Evolutionary conservation across 1,140 invertebrate species (phyloP).

Genomic region (Portunus trituberculatus): DNA sequence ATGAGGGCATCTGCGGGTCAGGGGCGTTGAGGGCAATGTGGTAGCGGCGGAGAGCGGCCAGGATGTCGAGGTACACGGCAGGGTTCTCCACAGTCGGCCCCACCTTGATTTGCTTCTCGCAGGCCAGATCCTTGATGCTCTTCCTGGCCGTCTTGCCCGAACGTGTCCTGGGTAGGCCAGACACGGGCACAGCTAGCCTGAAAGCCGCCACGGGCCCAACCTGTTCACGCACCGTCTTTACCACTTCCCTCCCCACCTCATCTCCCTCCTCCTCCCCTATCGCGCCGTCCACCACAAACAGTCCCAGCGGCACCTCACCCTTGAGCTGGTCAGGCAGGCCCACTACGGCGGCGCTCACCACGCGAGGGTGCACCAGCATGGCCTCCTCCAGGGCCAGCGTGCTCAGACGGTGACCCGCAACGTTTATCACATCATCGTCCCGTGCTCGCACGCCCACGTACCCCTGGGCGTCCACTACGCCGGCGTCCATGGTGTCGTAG

Average conservation of each 20-base stretch:
- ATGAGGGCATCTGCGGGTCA: slow-evolving; percentile 63
- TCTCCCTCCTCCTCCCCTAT: slow-evolving; percentile 85
- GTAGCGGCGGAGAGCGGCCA: slow-evolving; percentile 86
- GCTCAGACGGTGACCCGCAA: slow-evolving; percentile 94
- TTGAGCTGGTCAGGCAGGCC: slow-evolving; percentile 94
- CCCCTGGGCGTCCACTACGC: slow-evolving; percentile 90
- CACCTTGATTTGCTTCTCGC: slow-evolving; percentile 88
- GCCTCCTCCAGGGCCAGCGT: slow-evolving; percentile 94
- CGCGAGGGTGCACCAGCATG: slow-evolving; percentile 89
- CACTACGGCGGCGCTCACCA: slow-evolving; percentile 92
- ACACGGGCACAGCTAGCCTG: slow-evolving; percentile 87
- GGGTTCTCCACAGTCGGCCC: slow-evolving; percentile 94
- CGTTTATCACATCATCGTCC: slow-evolving; percentile 98
- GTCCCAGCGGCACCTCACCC: slow-evolving; percentile 92
- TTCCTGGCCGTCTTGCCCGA: slow-evolving; percentile 92
- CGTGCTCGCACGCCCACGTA: slow-evolving; percentile 93
- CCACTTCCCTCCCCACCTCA: slow-evolving; percentile 82
- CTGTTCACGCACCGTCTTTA: slow-evolving; percentile 86
- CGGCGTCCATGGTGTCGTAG: slow-evolving; percentile 97
- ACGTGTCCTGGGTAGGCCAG: slow-evolving; percentile 88
- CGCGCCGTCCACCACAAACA: slow-evolving; percentile 88
- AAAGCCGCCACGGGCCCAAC: slow-evolving; percentile 95
- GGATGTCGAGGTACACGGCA: slow-evolving; percentile 89
- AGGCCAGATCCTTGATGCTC: slow-evolving; percentile 90
- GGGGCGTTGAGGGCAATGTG: slow-evolving; percentile 83